Conservation (phyloP, 2,797 vertebrate species). For the Fratercula arctica region DNA sequence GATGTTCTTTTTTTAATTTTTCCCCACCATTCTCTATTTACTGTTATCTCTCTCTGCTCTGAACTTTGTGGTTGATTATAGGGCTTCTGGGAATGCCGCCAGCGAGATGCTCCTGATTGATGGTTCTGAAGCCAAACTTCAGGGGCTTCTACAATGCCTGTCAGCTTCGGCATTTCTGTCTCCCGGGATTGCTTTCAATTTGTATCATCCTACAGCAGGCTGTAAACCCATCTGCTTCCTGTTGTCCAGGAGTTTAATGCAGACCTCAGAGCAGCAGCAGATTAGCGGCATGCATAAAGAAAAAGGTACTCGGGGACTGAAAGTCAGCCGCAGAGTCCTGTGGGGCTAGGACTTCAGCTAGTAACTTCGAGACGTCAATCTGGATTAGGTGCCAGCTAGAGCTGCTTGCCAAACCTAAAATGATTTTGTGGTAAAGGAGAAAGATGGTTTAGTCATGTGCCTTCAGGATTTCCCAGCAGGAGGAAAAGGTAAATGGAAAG, state of each 20-base stretch:
- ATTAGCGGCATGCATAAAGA: constrained; percentile 14
- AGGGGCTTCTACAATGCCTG: constrained; percentile 29
- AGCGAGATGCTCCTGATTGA: constrained; percentile 56
- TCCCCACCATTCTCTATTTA: constrained; percentile 1
- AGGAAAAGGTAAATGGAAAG: constrained; percentile 46
- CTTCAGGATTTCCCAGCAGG: constrained; percentile 45
- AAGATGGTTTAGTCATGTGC: not conserved
- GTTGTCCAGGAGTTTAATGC: constrained; percentile 56
- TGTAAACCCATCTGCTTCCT: constrained; percentile 50
- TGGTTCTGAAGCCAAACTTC: constrained; percentile 58
- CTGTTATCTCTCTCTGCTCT: constrained; percentile 44
- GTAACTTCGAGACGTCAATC: constrained; percentile 22
- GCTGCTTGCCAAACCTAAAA: constrained; percentile 13
- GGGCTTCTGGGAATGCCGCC: constrained; percentile 48
- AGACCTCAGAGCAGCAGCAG: constrained; percentile 39
- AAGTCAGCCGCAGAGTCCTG: not conserved
- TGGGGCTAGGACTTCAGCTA: constrained; percentile 34
- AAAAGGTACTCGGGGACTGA: not conserved
- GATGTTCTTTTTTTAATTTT: not conserved
- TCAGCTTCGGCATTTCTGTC: constrained; percentile 44
- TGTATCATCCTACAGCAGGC: constrained; percentile 38
- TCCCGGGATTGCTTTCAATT: constrained; percentile 54
- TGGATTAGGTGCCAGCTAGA: constrained; percentile 49
- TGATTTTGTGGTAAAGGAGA: constrained; percentile 45
- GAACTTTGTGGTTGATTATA: constrained; percentile 62